Base-by-base conservation (phyloP, 2,113 vertebrate species). In the Apodemus speciosus region DNA sequence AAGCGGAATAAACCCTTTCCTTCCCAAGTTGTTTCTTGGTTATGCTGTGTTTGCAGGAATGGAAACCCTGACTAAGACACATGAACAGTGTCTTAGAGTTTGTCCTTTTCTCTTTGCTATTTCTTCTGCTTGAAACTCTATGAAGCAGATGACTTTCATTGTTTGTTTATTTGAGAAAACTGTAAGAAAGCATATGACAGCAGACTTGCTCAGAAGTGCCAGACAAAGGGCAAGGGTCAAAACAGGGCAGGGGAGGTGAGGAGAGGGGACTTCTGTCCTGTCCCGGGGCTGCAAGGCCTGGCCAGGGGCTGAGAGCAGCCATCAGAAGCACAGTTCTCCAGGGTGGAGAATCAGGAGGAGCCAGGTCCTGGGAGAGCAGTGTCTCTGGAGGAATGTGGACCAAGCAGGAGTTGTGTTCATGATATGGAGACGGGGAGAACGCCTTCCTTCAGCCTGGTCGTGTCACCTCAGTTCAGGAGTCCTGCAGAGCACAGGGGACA, bases 381-480 rank as follows among this genome's bases (percentile, higher is more conserved):
- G 14, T 64, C 7, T 2, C 3, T n/a, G 73, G 18, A 58, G 72
- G 13, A 51, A 3, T 3, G 3, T 2, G 1, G 32, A 10, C 1
- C 35, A 40, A 2, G 3, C 20, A 43, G 53, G 58, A 85, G 8
- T 49, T 0, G 2, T 9, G 18, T 75, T 6, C 35, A 56, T 6
- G 23, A 25, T 0, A 0, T 40, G 30, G 68, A 69, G 25, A 40
- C 32, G 0, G 35, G 3, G 53, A 18, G 43, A 43, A 49, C 1
- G 30, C 51, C 15, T 53, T 85, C 32, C 21, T 43, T 18, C 7
- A 35, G 72, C 2, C n/a, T n/a, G 11, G 0, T 23, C 38, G 14
- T 11, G 46, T 6, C 43, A 13, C 14, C 4, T 96, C 89, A 95
- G 43, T 53, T 96, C 91, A 95, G 89, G 38, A 94, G 69, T 23